Evolutionary conservation across 92 coral and sea anemone genomes (phyloP), one percentile per base, ranked within the genome.

Genomic region (Muricea muricata): DNA sequence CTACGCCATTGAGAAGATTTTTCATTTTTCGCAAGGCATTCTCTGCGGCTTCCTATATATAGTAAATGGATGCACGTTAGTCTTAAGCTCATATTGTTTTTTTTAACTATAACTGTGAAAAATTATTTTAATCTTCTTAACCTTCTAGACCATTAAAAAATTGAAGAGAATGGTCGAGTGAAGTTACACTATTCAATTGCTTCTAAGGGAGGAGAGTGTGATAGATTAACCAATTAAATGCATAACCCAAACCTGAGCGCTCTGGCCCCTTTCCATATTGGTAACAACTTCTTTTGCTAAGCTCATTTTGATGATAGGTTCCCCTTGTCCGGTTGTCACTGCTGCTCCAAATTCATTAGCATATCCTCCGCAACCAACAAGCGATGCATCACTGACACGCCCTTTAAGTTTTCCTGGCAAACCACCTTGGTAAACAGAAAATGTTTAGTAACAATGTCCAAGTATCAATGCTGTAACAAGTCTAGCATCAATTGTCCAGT

Each of bases 311-410:
- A 95, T 81, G 61, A 95, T 80, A 21, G 98, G 86, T 82, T 95
- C 98, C 0, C 98, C 98, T 29, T 95, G 92, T 7, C 98, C 98
- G 0, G 97, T 90, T 26, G 97, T 83, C 3, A 92, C 78, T 18
- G 90, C 97, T 30, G 94, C 98, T 11, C 90, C 97, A 70, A 32
- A 57, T 33, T 83, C 72, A 65, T 93, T 93, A 3, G 97, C 98
- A 84, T 89, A 95, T 15, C 88, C 92, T 29, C 98, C 98, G 31
- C 87, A 90, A 18, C 98, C 98, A 34, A 85, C 90, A 67, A 89
- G 73, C 23, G 97, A 90, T n/a, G 95, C 75, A 79, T 95, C 98
- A 6, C 98, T 97, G 25, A 93, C 94, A 48, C 98, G 89, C 6
- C 98, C 98, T 15, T 65, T 60, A 93, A 91, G 89, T 72, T 95